Percentiles rank a stretch among this genome's conserved stretches.
These are phyloP conservation scores for Spicauda simplicius DNA, from an alignment of 2,888 invertebrate genomes.

Conservation along the genomic window DNA sequence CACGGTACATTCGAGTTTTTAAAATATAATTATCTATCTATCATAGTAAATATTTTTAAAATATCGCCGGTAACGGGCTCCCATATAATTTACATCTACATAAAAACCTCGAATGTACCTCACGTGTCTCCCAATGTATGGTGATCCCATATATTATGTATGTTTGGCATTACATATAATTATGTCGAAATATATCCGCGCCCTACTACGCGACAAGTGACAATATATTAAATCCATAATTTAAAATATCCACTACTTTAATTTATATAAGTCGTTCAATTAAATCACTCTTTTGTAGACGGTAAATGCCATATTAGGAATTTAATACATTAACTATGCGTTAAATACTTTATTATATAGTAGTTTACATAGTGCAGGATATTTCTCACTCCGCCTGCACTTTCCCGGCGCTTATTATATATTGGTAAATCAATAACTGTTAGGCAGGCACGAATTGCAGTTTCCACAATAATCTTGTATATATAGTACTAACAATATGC, in stretches of 20 bases:
- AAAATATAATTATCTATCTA: slow-evolving; percentile 35
- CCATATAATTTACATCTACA: slow-evolving; percentile 14
- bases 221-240: slow-evolving; percentile 58
- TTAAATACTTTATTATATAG: slow-evolving; percentile 56
- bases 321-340: slow-evolving; percentile 71
- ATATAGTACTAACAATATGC: slow-evolving; percentile 53
- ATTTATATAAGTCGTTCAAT: slow-evolving; percentile 72
- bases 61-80: slow-evolving; percentile 24
- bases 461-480: slow-evolving; percentile 54
- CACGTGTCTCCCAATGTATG: slow-evolving; percentile 60
- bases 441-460: slow-evolving; percentile 65
- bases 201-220: slow-evolving; percentile 41
- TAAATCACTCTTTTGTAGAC: slow-evolving; percentile 79
- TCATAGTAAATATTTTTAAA: slow-evolving; percentile 42
- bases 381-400: slow-evolving; percentile 53
- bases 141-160: slow-evolving; percentile 41
- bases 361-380: slow-evolving; percentile 57
- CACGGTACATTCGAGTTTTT: slow-evolving; percentile 49
- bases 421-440: slow-evolving; percentile 57
- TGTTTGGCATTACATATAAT: slow-evolving; percentile 38
- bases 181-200: slow-evolving; percentile 51
- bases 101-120: slow-evolving; percentile 55
- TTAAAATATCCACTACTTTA: slow-evolving; percentile 70
- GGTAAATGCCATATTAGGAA: slow-evolving; percentile 84
- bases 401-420: slow-evolving; percentile 55